These are phyloP conservation scores for Chelon labrosus DNA, from an alignment of 2,797 vertebrate genomes.

Conservation along the genomic window DNA sequence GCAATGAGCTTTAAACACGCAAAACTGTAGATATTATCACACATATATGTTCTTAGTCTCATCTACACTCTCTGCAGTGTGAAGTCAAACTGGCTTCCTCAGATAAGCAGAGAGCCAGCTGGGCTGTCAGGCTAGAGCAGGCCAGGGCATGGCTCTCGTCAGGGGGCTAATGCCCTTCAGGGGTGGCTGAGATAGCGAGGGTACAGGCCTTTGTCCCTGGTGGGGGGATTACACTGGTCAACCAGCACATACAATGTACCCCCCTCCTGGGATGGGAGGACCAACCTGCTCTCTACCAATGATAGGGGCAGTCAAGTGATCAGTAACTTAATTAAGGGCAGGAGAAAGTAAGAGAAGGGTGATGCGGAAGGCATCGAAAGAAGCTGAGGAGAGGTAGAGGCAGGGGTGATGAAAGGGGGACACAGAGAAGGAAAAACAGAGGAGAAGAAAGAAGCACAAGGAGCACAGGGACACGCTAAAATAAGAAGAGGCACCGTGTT, in stretches of 20 bases:
- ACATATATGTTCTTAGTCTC: no score
- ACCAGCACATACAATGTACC: slow-evolving; percentile 86
- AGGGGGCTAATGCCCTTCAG: slow-evolving; percentile 83
- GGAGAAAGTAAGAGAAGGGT: slow-evolving; percentile 45
- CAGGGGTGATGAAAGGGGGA: slow-evolving; percentile 42
- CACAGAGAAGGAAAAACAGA: slow-evolving; percentile 34
- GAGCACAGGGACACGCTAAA: slow-evolving; percentile 63
- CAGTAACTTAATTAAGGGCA: slow-evolving; percentile 85
- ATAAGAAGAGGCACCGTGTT: slow-evolving; percentile 64
- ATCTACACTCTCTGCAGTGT: slow-evolving; percentile 6
- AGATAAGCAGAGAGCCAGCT: slow-evolving; percentile 37
- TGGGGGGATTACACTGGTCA: slow-evolving; percentile 87
- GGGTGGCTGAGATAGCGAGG: slow-evolving; percentile 75
- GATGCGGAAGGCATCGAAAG: slow-evolving; percentile 31
- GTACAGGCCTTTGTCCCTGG: slow-evolving; percentile 83
- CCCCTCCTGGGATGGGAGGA: slow-evolving; percentile 86
- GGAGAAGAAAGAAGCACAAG: slow-evolving; percentile 34
- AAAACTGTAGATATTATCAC: not conserved
- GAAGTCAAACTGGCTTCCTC: slow-evolving; percentile 29
- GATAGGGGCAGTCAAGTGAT: slow-evolving; percentile 86
- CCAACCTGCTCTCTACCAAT: slow-evolving; percentile 79
- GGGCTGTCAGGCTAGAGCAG: slow-evolving; percentile 43
- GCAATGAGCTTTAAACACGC: not conserved
- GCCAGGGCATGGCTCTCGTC: slow-evolving; percentile 68
- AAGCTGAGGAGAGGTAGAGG: slow-evolving; percentile 26